Percentiles rank a stretch among this genome's conserved stretches.
Evolutionary conservation across 2,888 invertebrate genomes (phyloP).

Genomic region (Drosophila birchii): DNA sequence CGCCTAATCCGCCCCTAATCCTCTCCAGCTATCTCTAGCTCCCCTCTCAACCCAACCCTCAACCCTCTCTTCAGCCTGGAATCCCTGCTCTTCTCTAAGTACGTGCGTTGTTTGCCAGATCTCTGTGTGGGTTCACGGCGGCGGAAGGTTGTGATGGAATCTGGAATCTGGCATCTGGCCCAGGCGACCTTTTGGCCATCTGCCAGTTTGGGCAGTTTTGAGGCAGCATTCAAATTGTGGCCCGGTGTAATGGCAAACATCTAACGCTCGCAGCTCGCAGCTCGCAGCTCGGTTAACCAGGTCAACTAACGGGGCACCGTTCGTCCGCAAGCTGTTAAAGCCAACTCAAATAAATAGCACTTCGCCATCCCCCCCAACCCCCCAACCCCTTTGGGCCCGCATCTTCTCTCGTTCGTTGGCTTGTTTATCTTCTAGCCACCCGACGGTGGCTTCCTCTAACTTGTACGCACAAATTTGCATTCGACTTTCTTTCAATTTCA

Average conservation of each 20-base stretch:
- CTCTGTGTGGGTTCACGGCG: conserved; percentile 21
- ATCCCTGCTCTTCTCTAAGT: conserved; percentile 29
- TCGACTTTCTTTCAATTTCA: conserved; percentile 64
- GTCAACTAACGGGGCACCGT: conserved; percentile 78
- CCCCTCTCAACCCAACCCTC: not conserved
- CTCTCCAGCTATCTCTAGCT: conserved; percentile 2
- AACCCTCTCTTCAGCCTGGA: not conserved
- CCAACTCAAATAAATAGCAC: conserved; percentile 77
- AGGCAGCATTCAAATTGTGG: conserved; percentile 40
- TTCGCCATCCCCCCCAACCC: not conserved
- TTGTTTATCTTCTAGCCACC: conserved; percentile 32
- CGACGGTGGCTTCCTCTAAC: conserved; percentile 1
- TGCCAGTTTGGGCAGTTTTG: conserved; percentile 32
- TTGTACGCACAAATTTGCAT: conserved; percentile 71
- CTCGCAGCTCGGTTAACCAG: conserved; percentile 51
- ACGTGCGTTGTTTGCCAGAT: conserved; percentile 32
- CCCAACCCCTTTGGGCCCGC: conserved; percentile 17
- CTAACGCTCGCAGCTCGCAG: conserved; percentile 21
- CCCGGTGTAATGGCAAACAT: conserved; percentile 11
- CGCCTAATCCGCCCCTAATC: conserved; percentile 17
- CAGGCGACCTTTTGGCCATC: conserved; percentile 46
- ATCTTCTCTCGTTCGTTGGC: conserved; percentile 1
- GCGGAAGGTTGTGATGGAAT: conserved; percentile 28
- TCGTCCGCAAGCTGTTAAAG: conserved; percentile 78
- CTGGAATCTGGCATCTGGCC: conserved; percentile 22